These are phyloP conservation scores for Kradibia gibbosae DNA, from an alignment of 1,140 invertebrate species.

Conservation along the genomic window DNA sequence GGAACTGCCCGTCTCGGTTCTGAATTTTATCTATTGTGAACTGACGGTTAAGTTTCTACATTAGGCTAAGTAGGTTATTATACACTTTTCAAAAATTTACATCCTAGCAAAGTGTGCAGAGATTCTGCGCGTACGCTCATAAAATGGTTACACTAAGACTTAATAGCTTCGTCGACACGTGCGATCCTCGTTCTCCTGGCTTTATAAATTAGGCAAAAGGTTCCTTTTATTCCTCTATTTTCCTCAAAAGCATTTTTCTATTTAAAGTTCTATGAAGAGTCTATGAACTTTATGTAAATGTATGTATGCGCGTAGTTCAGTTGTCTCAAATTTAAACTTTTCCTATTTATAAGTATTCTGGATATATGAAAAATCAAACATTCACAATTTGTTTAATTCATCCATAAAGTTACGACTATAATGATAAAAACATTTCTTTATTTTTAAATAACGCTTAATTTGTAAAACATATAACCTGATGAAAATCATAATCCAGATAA, in stretches of 20 bases:
- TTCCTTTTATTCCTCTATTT: slow-evolving; percentile 5
- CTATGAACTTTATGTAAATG: not conserved
- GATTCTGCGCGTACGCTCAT: not conserved
- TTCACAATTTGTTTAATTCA: too few species aligned
- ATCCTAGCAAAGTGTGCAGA: slow-evolving; percentile 28
- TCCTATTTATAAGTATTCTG: too few species aligned
- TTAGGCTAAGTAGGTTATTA: slow-evolving; percentile 44
- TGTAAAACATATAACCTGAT: slow-evolving; percentile 1
- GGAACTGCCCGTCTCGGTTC: slow-evolving; percentile 20
- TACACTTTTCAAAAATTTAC: slow-evolving; percentile 48
- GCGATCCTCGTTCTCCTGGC: slow-evolving; percentile 15
- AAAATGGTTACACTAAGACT: not conserved
- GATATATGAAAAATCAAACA: too few species aligned
- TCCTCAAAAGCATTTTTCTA: not conserved
- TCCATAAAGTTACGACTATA: not conserved
- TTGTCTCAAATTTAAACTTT: too few species aligned
- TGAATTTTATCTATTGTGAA: slow-evolving; percentile 42
- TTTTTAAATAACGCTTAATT: not conserved
- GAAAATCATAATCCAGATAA: not conserved
- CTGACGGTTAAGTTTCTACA: slow-evolving; percentile 38
- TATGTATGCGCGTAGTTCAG: not conserved
- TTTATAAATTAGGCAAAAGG: slow-evolving; percentile 30
- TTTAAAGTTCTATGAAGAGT: slow-evolving; percentile 2
- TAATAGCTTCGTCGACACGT: slow-evolving; percentile 40
- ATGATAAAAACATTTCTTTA: not conserved